These are phyloP conservation scores for Pangasius djambal DNA, from an alignment of 2,797 vertebrate species.

Conservation along the genomic window DNA sequence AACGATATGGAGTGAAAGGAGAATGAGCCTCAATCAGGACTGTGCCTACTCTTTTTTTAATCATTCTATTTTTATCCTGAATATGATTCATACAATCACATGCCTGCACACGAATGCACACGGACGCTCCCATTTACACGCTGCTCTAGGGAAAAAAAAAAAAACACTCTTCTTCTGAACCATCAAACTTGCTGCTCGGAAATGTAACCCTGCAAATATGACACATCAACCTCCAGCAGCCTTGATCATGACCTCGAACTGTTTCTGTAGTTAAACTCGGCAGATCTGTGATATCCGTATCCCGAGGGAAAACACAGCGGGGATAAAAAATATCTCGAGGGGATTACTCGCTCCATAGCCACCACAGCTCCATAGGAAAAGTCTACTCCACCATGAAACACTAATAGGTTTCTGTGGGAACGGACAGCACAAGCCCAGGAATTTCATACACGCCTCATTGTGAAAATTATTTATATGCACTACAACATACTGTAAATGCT, in stretches of 20 bases:
- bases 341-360: no score
- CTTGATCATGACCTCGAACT: background rate
- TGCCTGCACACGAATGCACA: background rate
- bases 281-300: background rate
- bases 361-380: background rate
- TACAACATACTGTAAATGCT: background rate
- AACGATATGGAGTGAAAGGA: background rate
- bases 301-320: background rate
- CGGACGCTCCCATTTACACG: background rate
- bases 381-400: background rate
- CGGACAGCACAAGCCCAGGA: background rate
- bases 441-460: conserved; percentile 9
- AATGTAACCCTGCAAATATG: background rate
- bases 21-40: background rate
- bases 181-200: background rate
- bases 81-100: background rate
- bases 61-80: background rate
- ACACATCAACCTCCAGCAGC: conserved; percentile 6
- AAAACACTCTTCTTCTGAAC: background rate
- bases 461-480: conserved; percentile 1
- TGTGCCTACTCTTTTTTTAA: background rate
- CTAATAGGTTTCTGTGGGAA: conserved; percentile 24
- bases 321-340: background rate
- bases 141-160: background rate
- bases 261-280: background rate